Conservation (phyloP, 2,888 invertebrate species). For the Nebria salina region DNA sequence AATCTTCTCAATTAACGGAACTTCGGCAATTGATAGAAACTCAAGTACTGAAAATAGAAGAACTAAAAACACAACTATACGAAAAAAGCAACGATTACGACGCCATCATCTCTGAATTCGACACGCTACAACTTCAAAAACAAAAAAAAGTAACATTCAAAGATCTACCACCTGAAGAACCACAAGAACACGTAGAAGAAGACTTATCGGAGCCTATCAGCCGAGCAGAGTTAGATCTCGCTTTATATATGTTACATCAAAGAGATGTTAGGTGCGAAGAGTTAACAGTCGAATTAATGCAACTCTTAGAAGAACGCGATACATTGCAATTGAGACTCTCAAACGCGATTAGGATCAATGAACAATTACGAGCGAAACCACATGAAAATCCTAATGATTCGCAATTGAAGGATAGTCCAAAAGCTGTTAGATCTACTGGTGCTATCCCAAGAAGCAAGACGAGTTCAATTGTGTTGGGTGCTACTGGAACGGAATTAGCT, state of each 20-base stretch:
- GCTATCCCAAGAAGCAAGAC: slow-evolving; percentile 52
- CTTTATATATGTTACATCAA: slow-evolving; percentile 86
- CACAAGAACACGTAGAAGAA: slow-evolving; percentile 44
- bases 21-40: slow-evolving; percentile 71
- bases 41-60: slow-evolving; percentile 78
- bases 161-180: slow-evolving; percentile 48
- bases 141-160: slow-evolving; percentile 52
- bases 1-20: slow-evolving; percentile 67
- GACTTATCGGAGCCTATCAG: slow-evolving; percentile 56
- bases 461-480: slow-evolving; percentile 54
- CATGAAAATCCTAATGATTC: slow-evolving; percentile 47
- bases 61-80: slow-evolving; percentile 74
- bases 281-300: slow-evolving; percentile 83
- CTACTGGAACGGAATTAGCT: slow-evolving; percentile 56
- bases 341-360: slow-evolving; percentile 80
- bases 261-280: slow-evolving; percentile 88
- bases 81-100: slow-evolving; percentile 70
- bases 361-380: slow-evolving; percentile 65
- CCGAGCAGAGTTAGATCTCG: slow-evolving; percentile 78
- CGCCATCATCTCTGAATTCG: slow-evolving; percentile 60
- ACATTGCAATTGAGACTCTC: slow-evolving; percentile 84
- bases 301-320: slow-evolving; percentile 85
- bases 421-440: slow-evolving; percentile 29
- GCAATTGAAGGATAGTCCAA: slow-evolving; percentile 17
- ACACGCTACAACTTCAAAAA: slow-evolving; percentile 52